A percentile compares a stretch with the other conserved stretches of the same genome.
These are phyloP conservation scores for Steinernema khuongi DNA, from an alignment of 1,140 invertebrate genomes.

Conservation along the genomic window DNA sequence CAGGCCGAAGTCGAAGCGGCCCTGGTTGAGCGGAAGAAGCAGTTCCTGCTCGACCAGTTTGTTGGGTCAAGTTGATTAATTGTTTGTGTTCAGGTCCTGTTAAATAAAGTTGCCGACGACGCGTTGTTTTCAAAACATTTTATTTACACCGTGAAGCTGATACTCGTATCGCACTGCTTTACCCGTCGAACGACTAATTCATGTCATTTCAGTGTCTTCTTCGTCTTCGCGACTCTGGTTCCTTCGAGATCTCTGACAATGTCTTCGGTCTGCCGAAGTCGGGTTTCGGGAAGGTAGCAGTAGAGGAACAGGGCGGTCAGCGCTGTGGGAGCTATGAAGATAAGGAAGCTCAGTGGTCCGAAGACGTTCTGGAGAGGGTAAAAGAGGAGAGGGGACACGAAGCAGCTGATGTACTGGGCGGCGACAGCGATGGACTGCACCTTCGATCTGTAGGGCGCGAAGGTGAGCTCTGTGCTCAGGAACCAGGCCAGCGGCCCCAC, in stretches of 20 bases:
- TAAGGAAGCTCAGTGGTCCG: slow-evolving; percentile 28
- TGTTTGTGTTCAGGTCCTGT: neutral
- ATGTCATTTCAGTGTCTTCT: too few relatives aligned
- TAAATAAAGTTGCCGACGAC: too few relatives aligned
- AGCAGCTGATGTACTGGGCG: slow-evolving; percentile 35
- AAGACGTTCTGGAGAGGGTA: slow-evolving; percentile 22
- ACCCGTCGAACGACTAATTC: too few relatives aligned
- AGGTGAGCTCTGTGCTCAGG: slow-evolving; percentile 29
- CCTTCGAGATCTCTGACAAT: slow-evolving; percentile 15
- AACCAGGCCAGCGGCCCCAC: slow-evolving; percentile 36
- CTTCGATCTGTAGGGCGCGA: slow-evolving; percentile 17
- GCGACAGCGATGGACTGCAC: slow-evolving; percentile 25
- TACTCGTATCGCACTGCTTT: too few relatives aligned
- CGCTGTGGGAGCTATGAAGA: slow-evolving; percentile 33
- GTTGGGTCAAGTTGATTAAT: slow-evolving; percentile 22
- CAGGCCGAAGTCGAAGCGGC: slow-evolving; percentile 55
- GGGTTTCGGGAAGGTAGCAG: slow-evolving; percentile 24
- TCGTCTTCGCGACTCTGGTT: neutral
- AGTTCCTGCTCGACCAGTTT: slow-evolving; percentile 45
- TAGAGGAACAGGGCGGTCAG: slow-evolving; percentile 25
- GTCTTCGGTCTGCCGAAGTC: slow-evolving; percentile 19
- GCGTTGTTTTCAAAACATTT: too few relatives aligned
- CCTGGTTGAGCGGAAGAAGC: slow-evolving; percentile 55
- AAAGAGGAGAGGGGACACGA: slow-evolving; percentile 31
- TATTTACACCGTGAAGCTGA: too few relatives aligned